Conservation (phyloP, 1,140 invertebrate species). For the Triops cancriformis region DNA sequence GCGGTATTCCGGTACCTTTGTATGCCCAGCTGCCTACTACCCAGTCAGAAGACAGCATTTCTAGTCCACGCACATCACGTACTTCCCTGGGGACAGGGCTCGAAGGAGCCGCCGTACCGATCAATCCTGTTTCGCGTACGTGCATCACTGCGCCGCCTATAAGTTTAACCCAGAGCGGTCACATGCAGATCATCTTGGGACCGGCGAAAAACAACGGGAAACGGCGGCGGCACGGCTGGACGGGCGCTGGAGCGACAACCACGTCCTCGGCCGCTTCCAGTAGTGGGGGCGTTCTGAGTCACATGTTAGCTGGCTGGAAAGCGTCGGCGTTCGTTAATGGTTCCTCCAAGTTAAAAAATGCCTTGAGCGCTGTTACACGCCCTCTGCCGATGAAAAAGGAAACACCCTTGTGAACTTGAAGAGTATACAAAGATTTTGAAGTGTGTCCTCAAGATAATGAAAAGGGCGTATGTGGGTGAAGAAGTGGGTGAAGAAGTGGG, state of each 20-base stretch:
- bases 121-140: constrained; percentile 45
- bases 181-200: constrained; percentile 81
- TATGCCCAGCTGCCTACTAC: constrained; percentile 25
- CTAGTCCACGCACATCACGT: constrained; percentile 38
- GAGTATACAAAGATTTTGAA: neutral
- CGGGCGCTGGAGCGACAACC: constrained; percentile 28
- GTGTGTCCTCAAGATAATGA: too few relatives aligned
- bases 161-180: constrained; percentile 68
- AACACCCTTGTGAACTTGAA: constrained; percentile 20
- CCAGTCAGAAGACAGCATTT: constrained; percentile 31
- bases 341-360: constrained; percentile 25
- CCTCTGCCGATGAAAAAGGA: constrained; percentile 26
- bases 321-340: constrained; percentile 27
- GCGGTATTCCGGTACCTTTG: constrained; percentile 25
- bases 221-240: constrained; percentile 31
- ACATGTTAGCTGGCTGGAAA: constrained; percentile 32
- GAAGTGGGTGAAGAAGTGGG: neutral
- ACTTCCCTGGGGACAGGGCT: constrained; percentile 37
- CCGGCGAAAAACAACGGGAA: constrained; percentile 35
- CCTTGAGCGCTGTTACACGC: constrained; percentile 23
- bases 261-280: constrained; percentile 2
- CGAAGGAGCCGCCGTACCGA: constrained; percentile 33
- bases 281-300: constrained; percentile 19
- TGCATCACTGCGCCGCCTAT: constrained; percentile 29
- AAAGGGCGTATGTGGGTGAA: too few relatives aligned